phyloP scores from a whole-genome alignment of 2,888 invertebrate genomes.

The Diploptera punctata region DNA sequence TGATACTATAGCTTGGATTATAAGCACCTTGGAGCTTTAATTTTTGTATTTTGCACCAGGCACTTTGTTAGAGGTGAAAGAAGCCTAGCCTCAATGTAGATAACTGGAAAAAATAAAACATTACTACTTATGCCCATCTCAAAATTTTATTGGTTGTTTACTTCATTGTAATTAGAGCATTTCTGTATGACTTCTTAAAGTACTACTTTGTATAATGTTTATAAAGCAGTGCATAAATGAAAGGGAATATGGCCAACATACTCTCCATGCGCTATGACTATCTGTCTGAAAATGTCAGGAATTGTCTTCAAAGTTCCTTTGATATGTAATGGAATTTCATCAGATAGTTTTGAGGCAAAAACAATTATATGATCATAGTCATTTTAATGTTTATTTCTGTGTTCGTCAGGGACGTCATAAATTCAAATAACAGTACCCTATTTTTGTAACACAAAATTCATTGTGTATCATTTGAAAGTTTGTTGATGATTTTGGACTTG shows the following conservation, averaged over 20 bases:
- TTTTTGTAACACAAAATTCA: not conserved
- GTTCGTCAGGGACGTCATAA: not conserved
- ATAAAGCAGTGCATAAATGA: not conserved
- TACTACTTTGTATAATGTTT: not conserved
- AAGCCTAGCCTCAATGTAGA: not conserved
- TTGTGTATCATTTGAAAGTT: not conserved
- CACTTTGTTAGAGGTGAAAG: not conserved
- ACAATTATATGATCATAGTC: not conserved
- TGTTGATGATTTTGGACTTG: not conserved
- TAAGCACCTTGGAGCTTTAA: not conserved
- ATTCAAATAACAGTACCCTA: not conserved
- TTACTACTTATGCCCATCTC: not conserved
- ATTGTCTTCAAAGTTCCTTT: not conserved
- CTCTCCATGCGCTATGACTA: not conserved
- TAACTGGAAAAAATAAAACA: not conserved
- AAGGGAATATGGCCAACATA: not conserved
- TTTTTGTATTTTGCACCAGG: not conserved
- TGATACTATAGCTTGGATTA: not conserved
- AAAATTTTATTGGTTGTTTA: not conserved
- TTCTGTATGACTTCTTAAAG: not conserved
- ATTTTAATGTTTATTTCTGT: not conserved
- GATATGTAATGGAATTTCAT: too few relatives aligned
- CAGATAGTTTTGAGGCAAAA: too few relatives aligned
- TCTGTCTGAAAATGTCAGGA: not conserved
- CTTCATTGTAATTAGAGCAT: not conserved